These are phyloP conservation scores for Diorhabda sublineata DNA, from an alignment of 1,140 invertebrate species.

Conservation along the genomic window DNA sequence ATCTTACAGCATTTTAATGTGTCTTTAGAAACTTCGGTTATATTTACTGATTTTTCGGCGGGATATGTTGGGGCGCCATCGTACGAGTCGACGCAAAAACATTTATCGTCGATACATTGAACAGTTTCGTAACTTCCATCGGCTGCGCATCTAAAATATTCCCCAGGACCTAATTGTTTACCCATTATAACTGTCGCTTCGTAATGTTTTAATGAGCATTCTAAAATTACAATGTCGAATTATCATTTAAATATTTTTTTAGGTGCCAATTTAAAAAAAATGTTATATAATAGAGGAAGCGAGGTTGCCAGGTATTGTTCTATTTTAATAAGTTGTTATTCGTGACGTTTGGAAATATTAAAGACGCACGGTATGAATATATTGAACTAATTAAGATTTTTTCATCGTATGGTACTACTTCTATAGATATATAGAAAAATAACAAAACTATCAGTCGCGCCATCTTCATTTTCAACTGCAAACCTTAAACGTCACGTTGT, in stretches of 20 bases:
- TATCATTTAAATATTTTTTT: conserved; percentile 21
- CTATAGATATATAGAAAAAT: no score
- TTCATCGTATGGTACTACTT: no score
- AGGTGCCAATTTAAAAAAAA: conserved; percentile 13
- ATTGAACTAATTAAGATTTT: no score
- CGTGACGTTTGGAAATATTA: no score
- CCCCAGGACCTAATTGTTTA: conserved; percentile 30
- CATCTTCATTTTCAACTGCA: no score
- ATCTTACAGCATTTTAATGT: conserved; percentile 54
- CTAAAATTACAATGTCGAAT: conserved; percentile 34
- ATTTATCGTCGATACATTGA: conserved; percentile 53
- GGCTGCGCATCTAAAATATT: conserved; percentile 48
- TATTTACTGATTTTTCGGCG: conserved; percentile 42
- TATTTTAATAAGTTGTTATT: no score
- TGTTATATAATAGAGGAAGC: not conserved
- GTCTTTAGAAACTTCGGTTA: conserved; percentile 44
- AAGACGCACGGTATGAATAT: no score
- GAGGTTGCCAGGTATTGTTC: not conserved
- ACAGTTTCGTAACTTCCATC: conserved; percentile 55
- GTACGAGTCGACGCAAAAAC: conserved; percentile 52
- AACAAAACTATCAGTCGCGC: no score
- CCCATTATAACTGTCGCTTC: conserved; percentile 38
- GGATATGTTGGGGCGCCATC: conserved; percentile 47
- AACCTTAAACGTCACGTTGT: no score
- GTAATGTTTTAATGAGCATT: conserved; percentile 49